A percentile compares a stretch with the other conserved stretches of the same genome.
phyloP scores from a whole-genome alignment of 2,797 vertebrate species.

The Helostoma temminkii region DNA sequence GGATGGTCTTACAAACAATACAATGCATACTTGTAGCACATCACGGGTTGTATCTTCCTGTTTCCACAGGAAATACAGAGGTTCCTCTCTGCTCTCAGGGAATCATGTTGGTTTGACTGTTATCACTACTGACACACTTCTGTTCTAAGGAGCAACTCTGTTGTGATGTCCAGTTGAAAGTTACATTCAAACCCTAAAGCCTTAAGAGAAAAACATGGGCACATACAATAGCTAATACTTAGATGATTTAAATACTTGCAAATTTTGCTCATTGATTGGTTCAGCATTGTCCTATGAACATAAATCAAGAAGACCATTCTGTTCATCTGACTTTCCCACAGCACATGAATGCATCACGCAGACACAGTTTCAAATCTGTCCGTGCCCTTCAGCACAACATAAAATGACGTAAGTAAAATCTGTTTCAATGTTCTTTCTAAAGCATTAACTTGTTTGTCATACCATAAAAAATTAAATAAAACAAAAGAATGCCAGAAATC shows the following conservation, averaged over 20 bases:
- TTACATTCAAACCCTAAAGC: slow-evolving; percentile 31
- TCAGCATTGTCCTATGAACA: slow-evolving; percentile 48
- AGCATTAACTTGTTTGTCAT: slow-evolving; percentile 57
- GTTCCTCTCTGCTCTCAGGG: slow-evolving; percentile 44
- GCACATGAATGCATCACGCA: slow-evolving; percentile 43
- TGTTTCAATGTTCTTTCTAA: slow-evolving; percentile 51
- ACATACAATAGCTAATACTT: slow-evolving; percentile 37
- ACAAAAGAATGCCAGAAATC: slow-evolving; percentile 36
- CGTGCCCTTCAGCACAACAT: slow-evolving; percentile 34
- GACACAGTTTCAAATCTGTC: slow-evolving; percentile 44
- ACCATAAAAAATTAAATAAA: slow-evolving; percentile 46
- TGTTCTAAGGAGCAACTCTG: slow-evolving; percentile 34
- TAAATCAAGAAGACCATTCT: slow-evolving; percentile 47
- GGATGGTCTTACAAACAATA: slow-evolving; percentile 41
- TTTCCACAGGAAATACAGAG: slow-evolving; percentile 46
- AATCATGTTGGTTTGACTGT: slow-evolving; percentile 42
- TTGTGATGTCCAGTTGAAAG: slow-evolving; percentile 45
- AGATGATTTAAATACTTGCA: slow-evolving; percentile 21
- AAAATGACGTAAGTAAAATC: slow-evolving; percentile 52
- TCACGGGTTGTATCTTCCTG: slow-evolving; percentile 28
- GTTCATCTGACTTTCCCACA: slow-evolving; percentile 36
- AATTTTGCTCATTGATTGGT: slow-evolving; percentile 55
- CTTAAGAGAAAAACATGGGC: slow-evolving; percentile 11
- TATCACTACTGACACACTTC: slow-evolving; percentile 31
- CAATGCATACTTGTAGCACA: slow-evolving; percentile 15